Evolutionary conservation across 2,797 vertebrate genomes (phyloP).

Genomic region (Leucoraja ocellata): DNA sequence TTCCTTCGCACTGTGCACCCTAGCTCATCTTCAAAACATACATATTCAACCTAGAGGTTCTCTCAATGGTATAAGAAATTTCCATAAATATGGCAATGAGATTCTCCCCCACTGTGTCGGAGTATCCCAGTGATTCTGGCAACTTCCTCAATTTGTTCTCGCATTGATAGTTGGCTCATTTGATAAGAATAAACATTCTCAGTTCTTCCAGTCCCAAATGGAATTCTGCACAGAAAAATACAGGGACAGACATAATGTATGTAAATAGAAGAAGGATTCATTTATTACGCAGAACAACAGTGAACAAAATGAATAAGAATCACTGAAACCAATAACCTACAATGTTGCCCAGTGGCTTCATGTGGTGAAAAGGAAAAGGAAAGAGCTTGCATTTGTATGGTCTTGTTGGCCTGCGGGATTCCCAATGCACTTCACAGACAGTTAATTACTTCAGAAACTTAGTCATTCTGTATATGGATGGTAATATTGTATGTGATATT

Average conservation of each 20-base stretch:
- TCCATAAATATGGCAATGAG: background rate
- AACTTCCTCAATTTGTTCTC: background rate
- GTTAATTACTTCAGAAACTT: background rate
- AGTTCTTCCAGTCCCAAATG: background rate
- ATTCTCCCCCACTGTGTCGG: no score
- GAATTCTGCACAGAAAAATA: constrained; percentile 19
- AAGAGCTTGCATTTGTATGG: background rate
- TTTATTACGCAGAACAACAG: constrained; percentile 4
- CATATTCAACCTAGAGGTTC: background rate
- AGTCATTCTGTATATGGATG: background rate
- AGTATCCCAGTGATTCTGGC: background rate
- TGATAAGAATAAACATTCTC: background rate
- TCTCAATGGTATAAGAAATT: background rate
- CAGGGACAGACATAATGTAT: constrained; percentile 1
- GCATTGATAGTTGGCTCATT: background rate
- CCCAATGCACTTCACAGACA: background rate
- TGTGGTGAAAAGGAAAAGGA: background rate
- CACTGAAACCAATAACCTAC: background rate
- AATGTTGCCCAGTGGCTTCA: background rate
- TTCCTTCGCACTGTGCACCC: background rate
- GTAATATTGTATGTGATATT: no score
- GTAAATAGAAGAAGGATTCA: background rate
- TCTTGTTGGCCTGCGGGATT: background rate
- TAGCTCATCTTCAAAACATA: background rate
- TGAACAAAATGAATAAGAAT: background rate